phyloP scores from a whole-genome alignment of 2,113 vertebrate genomes.

The Cryptomyrus ogoouensis region DNA sequence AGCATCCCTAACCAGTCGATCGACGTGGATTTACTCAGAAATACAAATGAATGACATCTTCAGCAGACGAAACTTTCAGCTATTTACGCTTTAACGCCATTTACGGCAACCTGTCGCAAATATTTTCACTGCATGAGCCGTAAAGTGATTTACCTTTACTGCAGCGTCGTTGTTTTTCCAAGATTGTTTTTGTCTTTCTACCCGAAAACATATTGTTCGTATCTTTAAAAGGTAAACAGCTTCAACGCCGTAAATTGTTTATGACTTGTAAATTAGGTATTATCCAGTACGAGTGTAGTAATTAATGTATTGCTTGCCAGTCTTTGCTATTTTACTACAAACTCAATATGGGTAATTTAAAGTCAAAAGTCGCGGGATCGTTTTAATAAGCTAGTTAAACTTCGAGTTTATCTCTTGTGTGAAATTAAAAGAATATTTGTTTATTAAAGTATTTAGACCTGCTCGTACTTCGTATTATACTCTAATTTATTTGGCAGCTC shows the following conservation, averaged over 20 bases:
- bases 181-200: neutral
- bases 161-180: neutral
- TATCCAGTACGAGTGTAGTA: neutral
- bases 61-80: neutral
- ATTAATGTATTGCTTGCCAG: neutral
- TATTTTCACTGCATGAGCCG: neutral
- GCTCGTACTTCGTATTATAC: neutral
- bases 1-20: neutral
- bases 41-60: neutral
- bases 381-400: neutral
- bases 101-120: neutral
- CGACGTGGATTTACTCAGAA: neutral
- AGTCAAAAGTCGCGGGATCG: neutral
- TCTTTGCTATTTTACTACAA: neutral
- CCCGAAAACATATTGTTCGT: neutral
- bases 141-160: neutral
- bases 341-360: neutral
- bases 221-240: neutral
- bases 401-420: neutral
- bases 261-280: neutral
- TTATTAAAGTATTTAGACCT: neutral
- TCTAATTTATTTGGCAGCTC: neutral
- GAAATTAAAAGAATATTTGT: neutral
- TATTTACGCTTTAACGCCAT: conserved; percentile 21
- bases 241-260: neutral